Evolutionary conservation across 2,113 vertebrate species (phyloP).

Genomic region (Hiodon tergisus): DNA sequence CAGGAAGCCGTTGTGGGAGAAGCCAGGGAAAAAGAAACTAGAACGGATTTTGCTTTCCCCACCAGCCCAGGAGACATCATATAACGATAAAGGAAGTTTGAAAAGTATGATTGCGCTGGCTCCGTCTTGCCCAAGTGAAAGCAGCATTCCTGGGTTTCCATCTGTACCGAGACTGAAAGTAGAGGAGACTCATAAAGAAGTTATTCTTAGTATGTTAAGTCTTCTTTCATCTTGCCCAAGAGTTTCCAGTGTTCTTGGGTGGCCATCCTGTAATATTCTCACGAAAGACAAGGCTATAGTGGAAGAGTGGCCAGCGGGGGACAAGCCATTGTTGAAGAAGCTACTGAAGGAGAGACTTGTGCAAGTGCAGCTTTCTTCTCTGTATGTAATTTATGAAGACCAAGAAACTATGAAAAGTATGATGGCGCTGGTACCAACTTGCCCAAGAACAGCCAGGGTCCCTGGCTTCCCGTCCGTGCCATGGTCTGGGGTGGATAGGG

Average conservation of each 20-base stretch:
- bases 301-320: constrained; percentile 18
- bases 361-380: neutral
- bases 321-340: constrained; percentile 17
- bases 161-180: constrained; percentile 12
- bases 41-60: neutral
- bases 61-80: neutral
- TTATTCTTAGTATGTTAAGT: constrained; percentile 21
- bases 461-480: too few species aligned
- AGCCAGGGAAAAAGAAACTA: neutral
- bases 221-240: constrained; percentile 35
- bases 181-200: neutral
- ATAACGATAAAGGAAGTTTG: constrained; percentile 1
- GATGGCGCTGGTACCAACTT: constrained; percentile 21
- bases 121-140: constrained; percentile 45
- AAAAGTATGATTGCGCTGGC: constrained; percentile 32
- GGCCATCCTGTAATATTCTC: constrained; percentile 31
- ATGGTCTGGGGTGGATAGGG: neutral
- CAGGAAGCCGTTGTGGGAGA: constrained; percentile 25
- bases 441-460: constrained; percentile 3
- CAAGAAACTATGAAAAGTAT: constrained; percentile 17
- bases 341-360: neutral
- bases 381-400: neutral
- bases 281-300: constrained; percentile 11
- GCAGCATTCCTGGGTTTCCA: constrained; percentile 49
- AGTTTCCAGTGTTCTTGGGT: constrained; percentile 35